Evolutionary conservation across 2,113 vertebrate genomes (phyloP).

Genomic region (Chamaea fasciata): DNA sequence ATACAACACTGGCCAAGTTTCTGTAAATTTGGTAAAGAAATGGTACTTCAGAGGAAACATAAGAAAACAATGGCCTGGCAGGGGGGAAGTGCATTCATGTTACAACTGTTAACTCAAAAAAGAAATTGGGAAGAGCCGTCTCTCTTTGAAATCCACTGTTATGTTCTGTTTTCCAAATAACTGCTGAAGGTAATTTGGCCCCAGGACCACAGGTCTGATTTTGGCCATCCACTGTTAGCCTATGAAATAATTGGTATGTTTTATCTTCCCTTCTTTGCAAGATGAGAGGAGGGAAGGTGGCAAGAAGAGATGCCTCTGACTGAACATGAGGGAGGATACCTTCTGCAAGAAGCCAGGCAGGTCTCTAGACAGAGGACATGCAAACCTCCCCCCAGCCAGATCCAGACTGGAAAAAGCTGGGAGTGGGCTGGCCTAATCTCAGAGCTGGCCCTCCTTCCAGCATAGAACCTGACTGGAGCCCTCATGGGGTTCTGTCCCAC

Average conservation of each 20-base stretch:
- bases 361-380: rapidly evolving
- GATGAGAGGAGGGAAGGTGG: background rate
- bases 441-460: background rate
- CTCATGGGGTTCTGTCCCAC: rapidly evolving
- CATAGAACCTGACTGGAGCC: background rate
- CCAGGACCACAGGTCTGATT: background rate
- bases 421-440: background rate
- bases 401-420: background rate
- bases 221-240: background rate
- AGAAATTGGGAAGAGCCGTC: background rate
- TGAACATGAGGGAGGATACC: background rate
- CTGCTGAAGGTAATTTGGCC: background rate
- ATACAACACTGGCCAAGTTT: background rate
- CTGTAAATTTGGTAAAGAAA: background rate
- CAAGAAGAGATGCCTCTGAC: background rate
- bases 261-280: background rate
- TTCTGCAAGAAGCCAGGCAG: background rate
- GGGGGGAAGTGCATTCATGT: background rate
- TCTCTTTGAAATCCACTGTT: background rate
- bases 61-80: background rate
- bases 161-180: background rate
- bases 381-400: background rate
- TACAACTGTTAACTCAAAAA: background rate
- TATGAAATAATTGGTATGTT: background rate
- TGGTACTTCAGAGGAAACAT: background rate